Conservation (phyloP, 2,888 invertebrate species). For the Ypsolopha sequella region DNA sequence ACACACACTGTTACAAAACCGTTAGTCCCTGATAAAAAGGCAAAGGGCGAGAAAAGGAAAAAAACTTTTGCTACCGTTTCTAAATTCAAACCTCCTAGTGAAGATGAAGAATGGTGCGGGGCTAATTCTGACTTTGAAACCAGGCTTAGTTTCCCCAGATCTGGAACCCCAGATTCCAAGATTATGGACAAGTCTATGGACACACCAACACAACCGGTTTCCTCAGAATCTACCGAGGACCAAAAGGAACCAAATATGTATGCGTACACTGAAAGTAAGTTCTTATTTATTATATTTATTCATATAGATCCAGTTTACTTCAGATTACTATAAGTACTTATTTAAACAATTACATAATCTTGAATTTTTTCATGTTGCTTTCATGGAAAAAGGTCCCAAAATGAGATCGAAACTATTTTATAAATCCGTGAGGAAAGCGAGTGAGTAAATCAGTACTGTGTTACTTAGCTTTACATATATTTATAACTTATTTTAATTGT, state of each 20-base stretch:
- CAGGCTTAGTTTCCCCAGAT: constrained; percentile 49
- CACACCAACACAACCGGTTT: constrained; percentile 15
- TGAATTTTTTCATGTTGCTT: no score
- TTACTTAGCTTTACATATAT: no score
- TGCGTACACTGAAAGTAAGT: constrained; percentile 52
- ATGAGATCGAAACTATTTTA: no score
- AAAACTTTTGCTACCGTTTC: constrained; percentile 28
- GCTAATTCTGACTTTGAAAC: constrained; percentile 49
- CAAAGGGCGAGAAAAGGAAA: constrained; percentile 24
- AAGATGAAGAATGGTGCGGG: constrained; percentile 50
- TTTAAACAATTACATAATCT: no score
- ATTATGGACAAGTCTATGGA: constrained; percentile 24
- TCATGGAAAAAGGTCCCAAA: no score
- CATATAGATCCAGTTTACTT: no score
- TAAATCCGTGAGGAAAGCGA: no score
- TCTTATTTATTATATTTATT: no score
- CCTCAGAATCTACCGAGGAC: constrained; percentile 42
- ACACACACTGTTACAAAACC: constrained; percentile 54
- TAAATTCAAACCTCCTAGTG: constrained; percentile 27
- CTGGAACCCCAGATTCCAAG: constrained; percentile 52
- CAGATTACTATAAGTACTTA: no score
- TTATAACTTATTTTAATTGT: no score
- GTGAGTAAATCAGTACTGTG: no score
- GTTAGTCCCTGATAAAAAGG: constrained; percentile 15
- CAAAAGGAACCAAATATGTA: constrained; percentile 35